phyloP scores from a whole-genome alignment of 1,140 invertebrate species.

The Eupristina koningsbergeri region DNA sequence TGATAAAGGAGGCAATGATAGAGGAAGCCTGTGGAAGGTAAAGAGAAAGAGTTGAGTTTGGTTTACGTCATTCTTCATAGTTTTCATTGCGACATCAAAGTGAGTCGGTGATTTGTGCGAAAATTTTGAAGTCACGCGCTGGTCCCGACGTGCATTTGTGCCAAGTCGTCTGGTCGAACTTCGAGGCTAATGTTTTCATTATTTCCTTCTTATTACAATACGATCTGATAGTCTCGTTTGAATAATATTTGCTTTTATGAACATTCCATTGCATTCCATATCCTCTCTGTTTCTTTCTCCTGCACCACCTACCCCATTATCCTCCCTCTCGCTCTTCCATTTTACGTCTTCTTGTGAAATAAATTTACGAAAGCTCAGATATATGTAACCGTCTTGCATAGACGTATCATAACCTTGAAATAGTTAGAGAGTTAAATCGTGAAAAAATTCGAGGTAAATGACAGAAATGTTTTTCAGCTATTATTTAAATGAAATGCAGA shows the following conservation, averaged over 20 bases:
- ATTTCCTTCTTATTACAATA: conserved; percentile 23
- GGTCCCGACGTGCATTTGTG: conserved; percentile 11
- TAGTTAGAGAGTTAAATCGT: conserved; percentile 8
- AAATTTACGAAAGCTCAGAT: conserved; percentile 1
- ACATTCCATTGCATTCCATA: not conserved
- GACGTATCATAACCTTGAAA: conserved; percentile 23
- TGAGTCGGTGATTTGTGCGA: conserved; percentile 26
- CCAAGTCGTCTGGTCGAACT: conserved; percentile 32
- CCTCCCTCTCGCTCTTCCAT: not conserved
- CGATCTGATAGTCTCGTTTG: conserved; percentile 8
- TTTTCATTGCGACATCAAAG: conserved; percentile 31
- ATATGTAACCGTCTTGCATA: not conserved
- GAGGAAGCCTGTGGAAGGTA: not conserved
- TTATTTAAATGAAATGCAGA: conserved; percentile 11
- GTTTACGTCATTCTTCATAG: not conserved
- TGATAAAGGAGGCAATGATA: not conserved
- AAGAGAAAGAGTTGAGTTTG: not conserved
- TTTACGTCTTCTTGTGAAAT: not conserved
- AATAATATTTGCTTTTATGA: not conserved
- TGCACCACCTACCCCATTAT: too few relatives aligned
- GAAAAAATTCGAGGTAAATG: not conserved
- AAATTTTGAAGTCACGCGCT: conserved; percentile 38
- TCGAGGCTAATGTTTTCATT: conserved; percentile 45
- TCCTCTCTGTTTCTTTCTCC: not conserved
- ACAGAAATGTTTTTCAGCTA: not conserved